Evolutionary conservation across 2,888 invertebrate species (phyloP), one percentile per base, ranked within the genome.

Genomic region (Cristatella mucedo): DNA sequence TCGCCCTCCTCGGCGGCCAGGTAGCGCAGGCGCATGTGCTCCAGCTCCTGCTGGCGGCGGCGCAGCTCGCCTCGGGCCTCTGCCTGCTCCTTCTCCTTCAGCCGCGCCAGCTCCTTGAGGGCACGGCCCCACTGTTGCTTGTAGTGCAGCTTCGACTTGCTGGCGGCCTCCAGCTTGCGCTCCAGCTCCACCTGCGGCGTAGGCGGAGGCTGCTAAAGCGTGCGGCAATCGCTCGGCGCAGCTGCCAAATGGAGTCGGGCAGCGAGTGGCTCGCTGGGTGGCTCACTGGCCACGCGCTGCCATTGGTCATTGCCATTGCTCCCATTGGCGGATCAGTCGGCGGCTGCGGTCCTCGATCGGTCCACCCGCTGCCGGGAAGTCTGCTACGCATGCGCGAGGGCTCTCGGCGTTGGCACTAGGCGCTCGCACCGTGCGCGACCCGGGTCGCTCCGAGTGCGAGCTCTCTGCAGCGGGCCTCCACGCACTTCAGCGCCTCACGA

Each of bases 91-190:
- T 54, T 54, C 48, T 66, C 59, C 45, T 63, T 65, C 21, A 63
- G 44, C 11, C 56, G 41, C 1, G 64, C 62, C 29, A 67, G 49
- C 44, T 68, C 67, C 43, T 64, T 61, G 31, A 68, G 49, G 1
- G 65, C 64, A 30, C 60, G 49, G 0, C 61, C 61, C 64, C 65
- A 67, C 49, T 67, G 67, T 45, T 66, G 63, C 46, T 68, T 68
- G 50, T 68, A 68, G 46, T 65, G 66, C 6, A 59, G 49, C 49
- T 66, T 67, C 3, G 67, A 63, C 45, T 64, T 61, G 3, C 54
- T 50, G 16, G 57, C 53, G 6, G 60, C 52, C 34, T 67, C 66
- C 13, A 68, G 44, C 43, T 63, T 63, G 13, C 64, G 47, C 46
- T 67, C 65, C 41, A 66, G 42, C 43, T 67, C 66, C 37, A 57